Evolutionary conservation across 2,888 invertebrate species (phyloP).

Genomic region (Scaptomyza caliginosa): DNA sequence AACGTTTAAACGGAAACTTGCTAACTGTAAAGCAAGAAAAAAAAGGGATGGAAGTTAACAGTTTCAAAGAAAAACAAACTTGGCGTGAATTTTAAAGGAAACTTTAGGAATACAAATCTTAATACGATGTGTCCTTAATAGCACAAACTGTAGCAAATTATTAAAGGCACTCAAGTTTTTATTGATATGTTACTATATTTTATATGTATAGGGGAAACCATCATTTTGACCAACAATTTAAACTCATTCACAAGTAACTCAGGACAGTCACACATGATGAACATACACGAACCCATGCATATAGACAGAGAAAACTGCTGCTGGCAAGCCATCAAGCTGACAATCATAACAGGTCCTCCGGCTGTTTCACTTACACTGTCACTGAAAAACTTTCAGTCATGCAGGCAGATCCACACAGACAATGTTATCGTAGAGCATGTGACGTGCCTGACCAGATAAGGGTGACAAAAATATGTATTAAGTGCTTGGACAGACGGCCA

Average conservation of each 20-base stretch:
- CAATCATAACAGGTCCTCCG: slow-evolving; percentile 65
- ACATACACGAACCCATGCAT: neutral
- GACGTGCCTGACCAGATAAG: slow-evolving; percentile 71
- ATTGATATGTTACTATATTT: neutral
- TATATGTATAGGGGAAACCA: slow-evolving; percentile 12
- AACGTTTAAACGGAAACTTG: slow-evolving; percentile 20
- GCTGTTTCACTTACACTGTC: slow-evolving; percentile 21
- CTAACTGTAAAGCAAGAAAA: neutral
- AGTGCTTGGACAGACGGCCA: slow-evolving; percentile 55
- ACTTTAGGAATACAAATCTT: neutral
- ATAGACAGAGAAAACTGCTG: slow-evolving; percentile 1
- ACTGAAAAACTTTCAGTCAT: slow-evolving; percentile 7
- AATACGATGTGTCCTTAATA: neutral
- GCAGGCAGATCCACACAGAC: slow-evolving; percentile 26
- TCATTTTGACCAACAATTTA: slow-evolving; percentile 44
- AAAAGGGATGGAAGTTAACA: neutral
- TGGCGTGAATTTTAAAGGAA: neutral
- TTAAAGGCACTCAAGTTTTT: neutral
- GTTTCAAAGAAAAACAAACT: neutral
- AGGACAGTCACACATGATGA: slow-evolving; percentile 1
- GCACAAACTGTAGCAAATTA: neutral
- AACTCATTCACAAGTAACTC: slow-evolving; percentile 54
- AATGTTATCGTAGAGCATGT: slow-evolving; percentile 65
- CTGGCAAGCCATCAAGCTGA: slow-evolving; percentile 57
- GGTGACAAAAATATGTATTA: slow-evolving; percentile 79